Evolutionary conservation across 2,888 invertebrate genomes (phyloP).

Genomic region (Drosophila melanocephala): DNA sequence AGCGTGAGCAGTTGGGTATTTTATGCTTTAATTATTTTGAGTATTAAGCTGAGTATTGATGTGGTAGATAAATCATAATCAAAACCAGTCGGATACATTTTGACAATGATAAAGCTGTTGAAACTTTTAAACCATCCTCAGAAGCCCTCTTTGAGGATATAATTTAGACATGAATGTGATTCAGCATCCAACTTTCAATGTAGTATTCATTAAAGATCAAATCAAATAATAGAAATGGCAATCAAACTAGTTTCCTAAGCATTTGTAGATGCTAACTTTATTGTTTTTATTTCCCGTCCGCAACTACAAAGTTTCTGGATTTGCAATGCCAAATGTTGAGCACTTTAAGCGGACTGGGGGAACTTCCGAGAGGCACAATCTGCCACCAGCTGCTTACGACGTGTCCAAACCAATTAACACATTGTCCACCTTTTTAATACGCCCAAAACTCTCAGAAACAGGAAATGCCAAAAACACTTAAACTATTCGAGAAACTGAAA

Average conservation of each 20-base stretch:
- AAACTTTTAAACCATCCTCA: neutral
- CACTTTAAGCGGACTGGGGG: slow-evolving; percentile 14
- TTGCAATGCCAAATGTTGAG: slow-evolving; percentile 8
- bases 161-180: neutral
- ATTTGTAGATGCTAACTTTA: neutral
- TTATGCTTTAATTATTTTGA: neutral
- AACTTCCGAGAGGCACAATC: neutral
- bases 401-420: slow-evolving; percentile 77
- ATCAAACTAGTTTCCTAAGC: neutral
- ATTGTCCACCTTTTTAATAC: slow-evolving; percentile 74
- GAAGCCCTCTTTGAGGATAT: neutral
- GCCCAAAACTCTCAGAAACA: slow-evolving; percentile 5
- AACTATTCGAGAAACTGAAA: slow-evolving; percentile 48
- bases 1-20: neutral
- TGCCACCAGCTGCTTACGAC: slow-evolving; percentile 44
- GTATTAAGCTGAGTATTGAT: neutral
- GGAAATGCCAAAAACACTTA: slow-evolving; percentile 72
- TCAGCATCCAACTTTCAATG: neutral
- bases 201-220: neutral
- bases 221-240: neutral
- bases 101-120: neutral
- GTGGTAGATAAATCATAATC: neutral
- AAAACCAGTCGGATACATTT: neutral
- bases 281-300: neutral
- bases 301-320: neutral